Conservation (phyloP, 2,888 invertebrate species). For the Rotaria socialis region DNA sequence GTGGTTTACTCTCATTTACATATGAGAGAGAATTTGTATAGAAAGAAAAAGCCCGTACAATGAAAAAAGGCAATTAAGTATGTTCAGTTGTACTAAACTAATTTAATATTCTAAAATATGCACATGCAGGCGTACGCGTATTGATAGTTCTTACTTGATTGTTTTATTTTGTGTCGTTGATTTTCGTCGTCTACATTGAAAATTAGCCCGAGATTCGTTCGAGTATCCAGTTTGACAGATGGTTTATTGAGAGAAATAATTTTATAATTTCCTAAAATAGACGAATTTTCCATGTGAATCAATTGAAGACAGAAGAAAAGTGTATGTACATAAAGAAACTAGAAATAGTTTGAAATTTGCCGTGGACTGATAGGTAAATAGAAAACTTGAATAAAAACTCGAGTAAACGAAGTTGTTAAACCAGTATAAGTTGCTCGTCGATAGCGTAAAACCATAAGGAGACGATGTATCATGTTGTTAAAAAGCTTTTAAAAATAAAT, state of each 20-base stretch:
- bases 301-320: background rate
- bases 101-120: conserved; percentile 12
- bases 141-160: background rate
- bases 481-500: no score
- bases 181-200: background rate
- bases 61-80: background rate
- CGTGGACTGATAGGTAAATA: background rate
- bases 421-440: background rate
- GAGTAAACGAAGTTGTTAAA: conserved; percentile 2
- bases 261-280: background rate
- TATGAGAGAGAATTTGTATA: background rate
- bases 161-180: background rate
- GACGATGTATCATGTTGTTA: background rate
- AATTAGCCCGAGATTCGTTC: background rate
- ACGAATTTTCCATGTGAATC: background rate
- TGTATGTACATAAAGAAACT: background rate
- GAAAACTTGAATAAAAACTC: background rate
- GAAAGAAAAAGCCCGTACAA: background rate
- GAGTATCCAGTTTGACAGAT: background rate
- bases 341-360: background rate
- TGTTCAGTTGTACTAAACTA: background rate
- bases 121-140: background rate
- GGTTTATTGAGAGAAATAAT: background rate
- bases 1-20: background rate
- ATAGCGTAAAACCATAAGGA: background rate